These are phyloP conservation scores for Pogonomyrmex californicus DNA, from an alignment of 1,140 invertebrate species.

Conservation along the genomic window DNA sequence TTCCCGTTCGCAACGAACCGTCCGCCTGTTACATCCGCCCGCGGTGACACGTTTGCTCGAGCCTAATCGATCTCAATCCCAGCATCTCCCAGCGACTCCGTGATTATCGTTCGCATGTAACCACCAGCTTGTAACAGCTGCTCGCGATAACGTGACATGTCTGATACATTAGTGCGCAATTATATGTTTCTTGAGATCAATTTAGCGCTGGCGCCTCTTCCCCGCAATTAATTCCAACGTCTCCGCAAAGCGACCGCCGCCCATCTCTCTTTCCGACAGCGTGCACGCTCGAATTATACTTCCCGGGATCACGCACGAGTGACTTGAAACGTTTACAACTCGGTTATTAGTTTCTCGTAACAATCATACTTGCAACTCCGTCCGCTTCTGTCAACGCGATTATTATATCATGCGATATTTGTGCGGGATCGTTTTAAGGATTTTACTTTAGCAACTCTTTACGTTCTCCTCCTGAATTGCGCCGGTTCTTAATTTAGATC, in stretches of 20 bases:
- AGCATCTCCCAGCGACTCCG: constrained; percentile 26
- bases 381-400: neutral
- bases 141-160: neutral
- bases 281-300: neutral
- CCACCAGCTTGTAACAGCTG: neutral
- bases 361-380: neutral
- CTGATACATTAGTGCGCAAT: constrained; percentile 8
- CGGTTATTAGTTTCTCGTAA: neutral
- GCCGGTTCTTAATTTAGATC: constrained; percentile 7
- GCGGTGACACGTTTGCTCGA: neutral
- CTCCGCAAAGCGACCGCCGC: neutral
- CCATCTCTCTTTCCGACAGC: neutral
- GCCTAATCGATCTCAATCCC: constrained; percentile 32
- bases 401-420: neutral
- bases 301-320: neutral
- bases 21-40: constrained; percentile 39
- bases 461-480: neutral
- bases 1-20: constrained; percentile 27
- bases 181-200: constrained; percentile 25
- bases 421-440: no score
- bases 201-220: neutral
- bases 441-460: neutral
- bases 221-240: constrained; percentile 8
- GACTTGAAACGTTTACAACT: constrained; percentile 4
- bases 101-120: neutral